Evolutionary conservation across 2,797 vertebrate genomes (phyloP).

Genomic region (Mustela erminea): DNA sequence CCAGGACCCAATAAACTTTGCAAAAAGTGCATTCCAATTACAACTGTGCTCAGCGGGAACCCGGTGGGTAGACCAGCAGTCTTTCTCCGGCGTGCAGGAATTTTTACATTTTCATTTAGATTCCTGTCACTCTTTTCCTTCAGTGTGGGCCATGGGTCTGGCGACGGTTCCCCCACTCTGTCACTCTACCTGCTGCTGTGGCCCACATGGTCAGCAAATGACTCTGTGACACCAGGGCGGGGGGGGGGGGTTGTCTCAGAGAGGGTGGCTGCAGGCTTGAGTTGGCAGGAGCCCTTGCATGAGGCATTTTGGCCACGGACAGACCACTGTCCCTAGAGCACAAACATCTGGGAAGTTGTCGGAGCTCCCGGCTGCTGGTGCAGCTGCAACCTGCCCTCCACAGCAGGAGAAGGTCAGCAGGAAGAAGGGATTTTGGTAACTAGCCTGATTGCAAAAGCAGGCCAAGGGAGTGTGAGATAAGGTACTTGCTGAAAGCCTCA

Average conservation of each 20-base stretch:
- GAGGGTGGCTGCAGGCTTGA: neutral
- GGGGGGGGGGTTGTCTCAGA: neutral
- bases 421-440: neutral
- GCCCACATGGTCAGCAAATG: neutral
- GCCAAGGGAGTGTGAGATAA: neutral
- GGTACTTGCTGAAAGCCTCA: neutral
- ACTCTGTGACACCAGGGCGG: neutral
- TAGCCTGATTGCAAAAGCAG: slow-evolving; percentile 51
- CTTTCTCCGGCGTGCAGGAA: slow-evolving; percentile 76
- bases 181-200: neutral
- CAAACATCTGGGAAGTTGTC: slow-evolving; percentile 58
- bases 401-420: neutral
- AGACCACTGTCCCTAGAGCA: neutral
- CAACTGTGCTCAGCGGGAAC: slow-evolving; percentile 89
- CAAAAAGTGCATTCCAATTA: slow-evolving; percentile 95
- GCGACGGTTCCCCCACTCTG: neutral
- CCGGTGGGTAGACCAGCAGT: slow-evolving; percentile 82
- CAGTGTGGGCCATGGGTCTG: neutral
- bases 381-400: slow-evolving; percentile 48
- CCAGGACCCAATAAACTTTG: slow-evolving; percentile 97
- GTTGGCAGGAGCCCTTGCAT: neutral
- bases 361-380: neutral
- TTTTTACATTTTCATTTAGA: slow-evolving; percentile 56
- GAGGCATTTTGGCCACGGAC: neutral
- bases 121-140: slow-evolving; percentile 75